These are phyloP conservation scores for Diorhabda carinulata DNA, from an alignment of 1,140 invertebrate species.

Conservation along the genomic window DNA sequence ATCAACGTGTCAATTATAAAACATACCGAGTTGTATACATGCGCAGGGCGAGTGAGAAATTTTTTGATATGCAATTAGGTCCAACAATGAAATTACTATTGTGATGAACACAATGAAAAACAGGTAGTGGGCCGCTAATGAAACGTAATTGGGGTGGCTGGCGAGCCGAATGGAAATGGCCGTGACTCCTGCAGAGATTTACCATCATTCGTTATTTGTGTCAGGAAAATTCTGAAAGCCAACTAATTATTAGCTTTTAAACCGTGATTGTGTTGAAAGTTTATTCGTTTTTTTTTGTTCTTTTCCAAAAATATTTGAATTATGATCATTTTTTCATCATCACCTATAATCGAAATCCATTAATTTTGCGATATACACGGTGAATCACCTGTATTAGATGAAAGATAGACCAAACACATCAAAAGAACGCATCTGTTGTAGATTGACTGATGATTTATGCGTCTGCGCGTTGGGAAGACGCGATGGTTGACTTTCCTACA, in stretches of 20 bases:
- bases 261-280: not conserved
- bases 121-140: conserved; percentile 1
- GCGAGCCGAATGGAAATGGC: not conserved
- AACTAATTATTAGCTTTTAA: not conserved
- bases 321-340: not conserved
- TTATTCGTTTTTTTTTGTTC: not conserved
- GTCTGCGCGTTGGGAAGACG: too few species aligned
- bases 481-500: too few species aligned
- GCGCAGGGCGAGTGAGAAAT: conserved; percentile 1
- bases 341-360: too few species aligned
- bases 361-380: too few species aligned
- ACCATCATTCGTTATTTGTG: conserved; percentile 1
- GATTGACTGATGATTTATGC: too few species aligned
- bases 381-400: too few species aligned
- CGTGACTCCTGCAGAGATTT: not conserved
- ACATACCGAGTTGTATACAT: not conserved
- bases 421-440: too few species aligned
- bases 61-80: not conserved
- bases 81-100: conserved; percentile 1
- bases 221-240: not conserved
- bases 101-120: conserved; percentile 2
- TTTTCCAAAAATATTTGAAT: not conserved
- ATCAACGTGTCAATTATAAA: not conserved
- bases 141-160: not conserved
- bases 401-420: too few species aligned